These are phyloP conservation scores for Ia io DNA, from an alignment of 2,113 vertebrate genomes.

Conservation along the genomic window DNA sequence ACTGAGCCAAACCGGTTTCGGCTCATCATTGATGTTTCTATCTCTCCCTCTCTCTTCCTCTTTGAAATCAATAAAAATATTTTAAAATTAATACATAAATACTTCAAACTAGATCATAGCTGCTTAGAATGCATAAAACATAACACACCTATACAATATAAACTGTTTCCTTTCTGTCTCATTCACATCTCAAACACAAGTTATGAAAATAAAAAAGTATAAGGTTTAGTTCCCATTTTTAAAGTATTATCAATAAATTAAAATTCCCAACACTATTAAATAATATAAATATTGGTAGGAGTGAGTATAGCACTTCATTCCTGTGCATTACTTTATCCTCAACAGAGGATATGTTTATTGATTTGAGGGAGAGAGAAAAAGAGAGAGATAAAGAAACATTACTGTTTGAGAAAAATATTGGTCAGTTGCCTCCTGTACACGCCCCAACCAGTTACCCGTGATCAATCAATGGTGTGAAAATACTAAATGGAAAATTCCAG, in stretches of 20 bases:
- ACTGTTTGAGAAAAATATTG: neutral
- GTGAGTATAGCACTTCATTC: neutral
- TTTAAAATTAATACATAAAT: neutral
- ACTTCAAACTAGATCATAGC: neutral
- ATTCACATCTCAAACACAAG: neutral
- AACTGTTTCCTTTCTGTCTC: neutral
- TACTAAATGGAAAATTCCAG: neutral
- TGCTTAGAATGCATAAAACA: neutral
- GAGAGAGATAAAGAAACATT: neutral
- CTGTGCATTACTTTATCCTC: neutral
- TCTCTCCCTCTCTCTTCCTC: neutral
- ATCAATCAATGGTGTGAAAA: neutral
- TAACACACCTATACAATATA: neutral
- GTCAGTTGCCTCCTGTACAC: no score
- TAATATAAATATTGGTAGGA: neutral
- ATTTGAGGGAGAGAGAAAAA: neutral
- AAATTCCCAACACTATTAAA: neutral
- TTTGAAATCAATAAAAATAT: neutral
- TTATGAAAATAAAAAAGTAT: neutral
- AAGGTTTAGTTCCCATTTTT: neutral
- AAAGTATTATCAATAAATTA: neutral
- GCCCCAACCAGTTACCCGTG: neutral
- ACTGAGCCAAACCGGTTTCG: no score
- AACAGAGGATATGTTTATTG: no score
- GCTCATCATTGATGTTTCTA: no score